Percentiles rank a stretch among this genome's conserved stretches.
Conservation (phyloP, 2,113 vertebrate species). For the Murina feae region DNA sequence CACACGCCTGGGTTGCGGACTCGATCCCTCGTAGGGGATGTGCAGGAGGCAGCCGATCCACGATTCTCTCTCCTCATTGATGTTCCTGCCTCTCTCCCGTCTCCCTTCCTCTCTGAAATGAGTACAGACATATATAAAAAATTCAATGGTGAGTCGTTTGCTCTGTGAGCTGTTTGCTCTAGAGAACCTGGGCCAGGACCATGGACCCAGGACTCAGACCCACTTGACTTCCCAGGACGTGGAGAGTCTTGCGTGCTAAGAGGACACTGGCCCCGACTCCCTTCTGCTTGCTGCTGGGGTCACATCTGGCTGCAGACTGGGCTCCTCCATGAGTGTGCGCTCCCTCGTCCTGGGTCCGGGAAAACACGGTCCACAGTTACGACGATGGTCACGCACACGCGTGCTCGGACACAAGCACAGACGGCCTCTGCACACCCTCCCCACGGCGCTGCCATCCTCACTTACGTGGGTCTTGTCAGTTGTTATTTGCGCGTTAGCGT, state of each 20-base stretch:
- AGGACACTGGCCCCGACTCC: constrained; percentile 30
- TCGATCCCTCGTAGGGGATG: no score
- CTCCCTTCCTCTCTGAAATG: no score
- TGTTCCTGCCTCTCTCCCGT: no score
- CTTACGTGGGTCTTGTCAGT: background rate
- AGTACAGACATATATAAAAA: no score
- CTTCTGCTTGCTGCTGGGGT: background rate
- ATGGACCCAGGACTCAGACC: background rate
- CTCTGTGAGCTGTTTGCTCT: constrained; percentile 52
- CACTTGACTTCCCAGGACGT: constrained; percentile 55
- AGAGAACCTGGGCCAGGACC: constrained; percentile 61
- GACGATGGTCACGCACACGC: background rate
- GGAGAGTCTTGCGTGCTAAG: background rate
- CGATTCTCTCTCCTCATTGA: no score
- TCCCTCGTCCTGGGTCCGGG: background rate
- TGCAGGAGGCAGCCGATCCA: no score
- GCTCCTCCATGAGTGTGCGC: constrained; percentile 27
- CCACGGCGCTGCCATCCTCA: background rate
- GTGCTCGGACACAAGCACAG: background rate
- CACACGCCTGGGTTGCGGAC: no score
- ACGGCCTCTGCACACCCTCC: background rate
- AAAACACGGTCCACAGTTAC: background rate
- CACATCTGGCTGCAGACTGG: constrained; percentile 36
- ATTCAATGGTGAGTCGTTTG: background rate
- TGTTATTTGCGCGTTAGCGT: background rate